Conservation (phyloP, 2,113 vertebrate genomes). For the Megaptera novaeangliae region DNA sequence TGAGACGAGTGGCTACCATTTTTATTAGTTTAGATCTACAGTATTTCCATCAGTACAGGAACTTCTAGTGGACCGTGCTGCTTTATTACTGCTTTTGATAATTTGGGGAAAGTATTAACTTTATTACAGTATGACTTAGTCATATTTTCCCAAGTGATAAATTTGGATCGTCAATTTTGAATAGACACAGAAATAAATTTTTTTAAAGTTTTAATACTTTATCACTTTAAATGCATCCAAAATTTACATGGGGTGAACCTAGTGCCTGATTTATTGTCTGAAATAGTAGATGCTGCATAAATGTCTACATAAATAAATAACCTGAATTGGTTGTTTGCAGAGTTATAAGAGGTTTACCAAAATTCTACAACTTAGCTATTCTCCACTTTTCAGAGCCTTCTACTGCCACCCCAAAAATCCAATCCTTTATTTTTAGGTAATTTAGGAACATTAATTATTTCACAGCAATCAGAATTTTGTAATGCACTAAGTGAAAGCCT, state of each 20-base stretch:
- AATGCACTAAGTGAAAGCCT: neutral
- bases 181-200: neutral
- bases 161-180: neutral
- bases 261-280: neutral
- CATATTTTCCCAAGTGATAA: neutral
- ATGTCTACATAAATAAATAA: neutral
- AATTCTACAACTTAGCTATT: neutral
- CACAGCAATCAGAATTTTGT: neutral
- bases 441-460: neutral
- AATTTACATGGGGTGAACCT: neutral
- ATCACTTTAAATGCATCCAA: neutral
- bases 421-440: neutral
- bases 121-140: neutral
- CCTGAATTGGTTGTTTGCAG: neutral
- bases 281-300: neutral
- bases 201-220: neutral
- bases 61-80: neutral
- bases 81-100: neutral
- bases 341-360: neutral
- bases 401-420: rapidly evolving
- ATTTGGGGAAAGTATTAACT: neutral
- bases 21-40: neutral
- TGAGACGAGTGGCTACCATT: neutral
- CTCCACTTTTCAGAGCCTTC: neutral
- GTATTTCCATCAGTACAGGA: neutral